Evolutionary conservation across 2,888 invertebrate genomes (phyloP), one percentile per base, ranked within the genome.

Genomic region (Plutella xylostella): DNA sequence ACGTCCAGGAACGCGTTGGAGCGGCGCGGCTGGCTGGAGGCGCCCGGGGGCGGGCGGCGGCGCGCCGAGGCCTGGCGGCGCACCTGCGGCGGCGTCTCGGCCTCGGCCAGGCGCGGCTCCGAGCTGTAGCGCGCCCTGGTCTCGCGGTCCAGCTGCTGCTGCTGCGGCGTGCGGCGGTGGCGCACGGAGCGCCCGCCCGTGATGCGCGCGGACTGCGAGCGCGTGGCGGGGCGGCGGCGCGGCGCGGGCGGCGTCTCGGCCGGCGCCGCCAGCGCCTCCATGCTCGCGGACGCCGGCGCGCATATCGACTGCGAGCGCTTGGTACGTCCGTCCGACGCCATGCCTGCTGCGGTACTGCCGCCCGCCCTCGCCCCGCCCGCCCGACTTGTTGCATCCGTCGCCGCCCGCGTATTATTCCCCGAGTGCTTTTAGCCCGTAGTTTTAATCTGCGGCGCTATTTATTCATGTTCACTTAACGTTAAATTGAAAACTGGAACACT

Each of bases 221-320:
- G 84, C n/a, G 90, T 85, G 15, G 92, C 91, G 1, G 91, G 90
- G 45, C 89, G 76, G 12, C 90, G 83, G 35, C 89, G 79, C 39
- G 87, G 86, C 9, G 86, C 86, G 45, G 87, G 85, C 48, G 86
- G 85, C 42, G 79, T 82, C 55, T 86, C 86, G 54, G 80, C 79
- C 35, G 85, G 83, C 35, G 83, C 76, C 47, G 84, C 85, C 44
- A 88, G 73, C 34, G 86, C 85, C 64, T 90, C 90, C 88, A 90
- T 89, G 67, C 89, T 89, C 66, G 83, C 80, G 62, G 89, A 87
- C 58, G 88, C 87, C 55, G 88, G 88, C 61, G 90, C 88, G 75
- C 91, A 91, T 70, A 91, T 90, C 62, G 91, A 91, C 61, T 90
- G 90, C 63, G 91, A 91, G 60, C 91, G 89, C 60, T 90, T 90